Base-by-base conservation (phyloP, 2,888 invertebrate species). In the Eledone cirrhosa region DNA sequence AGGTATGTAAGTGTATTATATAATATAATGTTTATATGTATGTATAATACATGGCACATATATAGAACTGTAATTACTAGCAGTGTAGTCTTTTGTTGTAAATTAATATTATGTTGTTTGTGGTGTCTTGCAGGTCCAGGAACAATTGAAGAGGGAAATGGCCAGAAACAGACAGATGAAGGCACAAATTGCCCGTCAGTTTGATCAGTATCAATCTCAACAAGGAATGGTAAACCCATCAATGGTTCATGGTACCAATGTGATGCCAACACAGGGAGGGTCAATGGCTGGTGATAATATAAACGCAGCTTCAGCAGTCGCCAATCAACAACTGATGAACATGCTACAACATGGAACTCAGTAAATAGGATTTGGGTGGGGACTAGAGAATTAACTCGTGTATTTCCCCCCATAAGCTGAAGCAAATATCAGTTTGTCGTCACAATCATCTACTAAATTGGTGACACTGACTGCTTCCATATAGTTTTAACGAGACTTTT, bases 121-220 rank as follows among this genome's bases (percentile, higher is more conserved):
- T 41, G 41, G 41, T 41, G 41, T 8, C 5, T 41, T 41, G 41
- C 41, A 76, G 76, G 48, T 76, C 24, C 76, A 76, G 48, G 76
- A 48, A 76, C 76, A 76, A n/a, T 76, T 76, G 47, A 76, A 76
- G 48, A 76, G 76, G 29, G 76, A 76, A 48, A 76, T 76, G 76
- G 76, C 47, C 48, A 76, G 76, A 76, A 76, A 48, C 41, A 29
- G 41, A 22, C 77, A 59, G 53, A 77, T 77, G 59, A 65, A 77
- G 59, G 41, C 63, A 13, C 77, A 77, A 63, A 33, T 77, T 16
- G 41, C 33, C 29, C 77, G 77, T 77, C 77, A 77, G 41, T 76
- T 76, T 76, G 76, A 76, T 29, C 76, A 76, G 5, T 13, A n/a
- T 19, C 77, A 77, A 77, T 31, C 53, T 22, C 65, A 29, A 78